Conservation (phyloP, 2,797 vertebrate species). For the Takifugu rubripes region DNA sequence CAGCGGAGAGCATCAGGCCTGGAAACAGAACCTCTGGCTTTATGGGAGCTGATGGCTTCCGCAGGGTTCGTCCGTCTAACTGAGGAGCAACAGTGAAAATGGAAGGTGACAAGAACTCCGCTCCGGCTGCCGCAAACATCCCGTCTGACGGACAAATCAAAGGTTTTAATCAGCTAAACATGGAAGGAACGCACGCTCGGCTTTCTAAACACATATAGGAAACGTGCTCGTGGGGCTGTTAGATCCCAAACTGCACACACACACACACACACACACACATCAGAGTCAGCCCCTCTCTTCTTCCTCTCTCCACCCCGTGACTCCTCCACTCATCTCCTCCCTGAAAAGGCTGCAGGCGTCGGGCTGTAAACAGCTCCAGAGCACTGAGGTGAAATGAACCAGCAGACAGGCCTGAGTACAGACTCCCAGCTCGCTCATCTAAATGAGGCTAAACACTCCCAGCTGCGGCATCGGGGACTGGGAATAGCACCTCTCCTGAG, state of each 20-base stretch:
- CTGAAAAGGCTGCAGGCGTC: constrained; percentile 57
- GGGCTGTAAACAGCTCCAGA: constrained; percentile 69
- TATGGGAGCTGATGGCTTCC: constrained; percentile 11
- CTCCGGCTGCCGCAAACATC: constrained; percentile 32
- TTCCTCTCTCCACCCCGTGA: constrained; percentile 12
- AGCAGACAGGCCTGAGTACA: constrained; percentile 53
- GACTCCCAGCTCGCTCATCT: constrained; percentile 52
- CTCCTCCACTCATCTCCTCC: constrained; percentile 37
- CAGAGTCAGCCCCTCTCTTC: constrained; percentile 23
- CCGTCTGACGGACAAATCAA: constrained; percentile 50
- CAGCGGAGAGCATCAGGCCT: constrained; percentile 5
- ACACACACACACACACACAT: constrained; percentile 14
- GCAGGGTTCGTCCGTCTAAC: constrained; percentile 33
- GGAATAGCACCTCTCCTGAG: constrained; percentile 49
- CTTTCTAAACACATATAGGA: constrained; percentile 31
- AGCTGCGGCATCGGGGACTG: constrained; percentile 63
- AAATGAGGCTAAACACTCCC: constrained; percentile 63
- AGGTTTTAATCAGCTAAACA: constrained; percentile 62
- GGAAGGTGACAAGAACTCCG: constrained; percentile 46
- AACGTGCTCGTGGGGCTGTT: constrained; percentile 8
- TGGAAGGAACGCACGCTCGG: constrained; percentile 39
- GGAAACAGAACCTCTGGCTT: constrained; percentile 17
- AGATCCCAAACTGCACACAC: constrained; percentile 11
- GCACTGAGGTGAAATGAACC: constrained; percentile 62
- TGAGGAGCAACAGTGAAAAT: constrained; percentile 43